Conservation (phyloP, 1,140 invertebrate species). For the Trissolcus basalis region DNA sequence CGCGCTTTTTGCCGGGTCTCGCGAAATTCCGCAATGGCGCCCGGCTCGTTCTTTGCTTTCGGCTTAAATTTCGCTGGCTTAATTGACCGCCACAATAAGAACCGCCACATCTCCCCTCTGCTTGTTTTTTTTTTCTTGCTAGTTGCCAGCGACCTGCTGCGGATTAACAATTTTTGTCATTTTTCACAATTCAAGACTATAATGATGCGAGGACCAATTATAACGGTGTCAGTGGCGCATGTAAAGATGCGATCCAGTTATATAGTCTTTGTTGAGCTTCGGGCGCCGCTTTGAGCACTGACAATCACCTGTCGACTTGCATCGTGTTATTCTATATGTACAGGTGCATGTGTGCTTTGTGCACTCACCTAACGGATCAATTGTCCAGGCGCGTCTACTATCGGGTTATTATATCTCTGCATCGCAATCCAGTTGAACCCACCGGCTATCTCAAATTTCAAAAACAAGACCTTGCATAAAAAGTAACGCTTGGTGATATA, state of each 20-base stretch:
- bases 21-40: slow-evolving; percentile 47
- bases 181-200: no score
- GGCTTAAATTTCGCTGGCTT: slow-evolving; percentile 67
- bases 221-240: slow-evolving; percentile 5
- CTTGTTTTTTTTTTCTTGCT: slow-evolving; percentile 25
- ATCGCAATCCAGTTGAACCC: slow-evolving; percentile 22
- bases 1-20: slow-evolving; percentile 62
- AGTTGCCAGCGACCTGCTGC: no score
- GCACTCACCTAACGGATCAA: slow-evolving; percentile 66
- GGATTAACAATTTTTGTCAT: neutral
- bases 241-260: slow-evolving; percentile 6
- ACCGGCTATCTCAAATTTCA: slow-evolving; percentile 38
- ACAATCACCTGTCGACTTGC: slow-evolving; percentile 73
- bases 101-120: slow-evolving; percentile 1
- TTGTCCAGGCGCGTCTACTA: slow-evolving; percentile 53
- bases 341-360: slow-evolving; percentile 32
- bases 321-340: slow-evolving; percentile 57
- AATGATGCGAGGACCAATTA: slow-evolving; percentile 18
- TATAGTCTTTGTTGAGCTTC: slow-evolving; percentile 62
- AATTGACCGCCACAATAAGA: slow-evolving; percentile 70
- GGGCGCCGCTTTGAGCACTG: slow-evolving; percentile 66
- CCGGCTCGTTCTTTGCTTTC: slow-evolving; percentile 27
- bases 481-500: slow-evolving; percentile 6
- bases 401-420: slow-evolving; percentile 41
- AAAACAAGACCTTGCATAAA: slow-evolving; percentile 8